Base-by-base conservation (phyloP, 2,888 invertebrate species). In the Erynnis tages region DNA sequence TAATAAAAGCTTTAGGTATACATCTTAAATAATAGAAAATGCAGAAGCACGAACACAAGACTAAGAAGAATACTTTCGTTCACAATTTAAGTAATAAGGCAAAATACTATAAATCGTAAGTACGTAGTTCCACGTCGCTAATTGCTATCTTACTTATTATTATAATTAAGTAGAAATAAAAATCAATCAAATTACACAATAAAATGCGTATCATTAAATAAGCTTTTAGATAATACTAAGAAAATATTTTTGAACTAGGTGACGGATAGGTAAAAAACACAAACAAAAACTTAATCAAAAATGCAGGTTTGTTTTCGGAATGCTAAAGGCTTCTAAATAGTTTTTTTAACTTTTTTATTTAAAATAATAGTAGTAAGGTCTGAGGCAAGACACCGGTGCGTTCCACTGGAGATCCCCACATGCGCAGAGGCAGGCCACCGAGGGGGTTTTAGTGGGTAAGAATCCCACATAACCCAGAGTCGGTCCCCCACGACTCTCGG, bases 11-110 rank as follows among this genome's bases (percentile, higher is more conserved):
- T 38, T 68, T 64, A n/a, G n/a, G n/a, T n/a, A 63, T 62, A 59
- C 60, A 66, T 59, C 53, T 64, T 65, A 70, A 62, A 29, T 57
- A 66, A 62, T 61, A 66, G 64, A 70, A 78, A 78, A 79, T 76
- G 74, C 74, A 67, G 64, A 76, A 81, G 73, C 75, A 76, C 78
- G 68, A 79, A 85, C 69, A 78, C 71, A 67, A 71, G 66, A 61
- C 52, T 55, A 61, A 46, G 63, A 69, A 60, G 56, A 58, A 71
- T 61, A 69, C 45, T 45, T 45, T 53, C 37, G 41, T 53, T 45
- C 53, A 60, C 29, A 29, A 43, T 44, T 59, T 63, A 71, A 65
- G 67, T 58, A 69, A 35, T 65, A 8, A 67, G 69, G 67, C 66
- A 66, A 61, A 65, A 74, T 73, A 72, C 62, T 66, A 67, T 64